Evolutionary conservation across 1,140 invertebrate species (phyloP), one percentile per base, ranked within the genome.

Genomic region (Vanessa tameamea): DNA sequence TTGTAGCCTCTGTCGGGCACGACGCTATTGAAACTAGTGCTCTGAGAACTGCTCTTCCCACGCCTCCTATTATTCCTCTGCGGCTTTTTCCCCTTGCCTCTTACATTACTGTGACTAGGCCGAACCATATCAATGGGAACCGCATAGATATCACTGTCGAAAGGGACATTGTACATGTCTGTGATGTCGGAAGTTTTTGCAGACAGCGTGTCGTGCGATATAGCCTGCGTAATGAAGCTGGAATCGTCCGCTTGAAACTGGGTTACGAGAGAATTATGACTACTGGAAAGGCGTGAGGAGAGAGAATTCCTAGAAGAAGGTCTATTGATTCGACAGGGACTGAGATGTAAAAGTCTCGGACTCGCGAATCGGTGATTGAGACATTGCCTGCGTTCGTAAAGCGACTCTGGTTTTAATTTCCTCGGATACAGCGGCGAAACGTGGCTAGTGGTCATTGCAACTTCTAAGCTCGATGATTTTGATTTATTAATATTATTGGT

Each of bases 91-190:
- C 94, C 92, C 85, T 95, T 95, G 9, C 94, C 94, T 80, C 94
- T 93, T 50, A 80, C 75, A 59, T 78, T 88, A 69, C 69, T 93
- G 87, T 81, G 92, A 63, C 94, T 88, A 76, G 95, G 95, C 79
- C 94, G 89, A 7, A 97, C 94, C 82, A 96, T 95, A 86, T 97
- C 96, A 57, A 97, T 95, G 23, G 97, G 97, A 55, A 97, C 95
- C 7, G 96, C 96, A 82, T 97, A 97, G 76, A 97, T 97, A 82
- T 97, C 97, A 82, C 96, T 97, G 78, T 97, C 96, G 77, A 97
- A 96, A 55, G 96, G 96, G 55, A 97, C 96, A 90, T 96, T 97
- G 84, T 97, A 97, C 93, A 97, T 95, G 83, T 97, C 96, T 43
- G 95, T 96, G 43, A 97, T 97, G 76, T 96, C 95, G 76, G 94